Base-by-base conservation (phyloP, 2,113 vertebrate genomes). In the Tragelaphus strepsiceros region DNA sequence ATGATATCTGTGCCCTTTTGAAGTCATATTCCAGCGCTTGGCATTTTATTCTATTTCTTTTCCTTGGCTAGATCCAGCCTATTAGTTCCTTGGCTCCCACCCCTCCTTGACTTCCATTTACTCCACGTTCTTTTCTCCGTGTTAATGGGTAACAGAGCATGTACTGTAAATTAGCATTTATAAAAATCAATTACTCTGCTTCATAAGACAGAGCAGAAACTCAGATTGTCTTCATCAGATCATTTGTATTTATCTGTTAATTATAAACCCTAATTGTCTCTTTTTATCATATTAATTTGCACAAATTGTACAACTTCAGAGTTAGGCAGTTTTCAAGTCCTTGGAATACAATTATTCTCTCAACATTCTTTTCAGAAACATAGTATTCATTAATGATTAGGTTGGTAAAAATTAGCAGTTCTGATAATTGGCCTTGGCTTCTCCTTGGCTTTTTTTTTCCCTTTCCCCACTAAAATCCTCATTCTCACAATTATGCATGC, bases 231-330 rank as follows among this genome's bases (percentile, higher is more conserved):
- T 99, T 99, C 98, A 98, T 90, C 97, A 98, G 98, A 99, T 99
- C 99, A 99, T 99, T 99, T 99, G 98, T 99, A 99, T 99, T 99
- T 99, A 99, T 99, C 99, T 99, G 99, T 98, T 99, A 98, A 99
- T 99, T 99, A 99, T 99, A 99, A 99, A 98, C 98, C 98, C 97
- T 99, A 99, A 99, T 99, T 99, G 99, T 99, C 98, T 98, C 98
- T 94, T 98, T 99, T 99, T 99, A 99, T 99, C 99, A 99, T 98
- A 99, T 99, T 98, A 99, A 99, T 99, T 99, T 99, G 98, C 98
- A 98, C 99, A 99, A 99, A 99, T 99, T 98, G 98, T 98, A 98
- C 98, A 98, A 99, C 98, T 99, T 99, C 98, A 98, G 98, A 0
- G 91, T 99, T 99, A 98, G 98, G 98, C 98, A 98, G 98, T 98